These are phyloP conservation scores for Dendrolimus kikuchii DNA, from an alignment of 1,140 invertebrate genomes.

Conservation along the genomic window DNA sequence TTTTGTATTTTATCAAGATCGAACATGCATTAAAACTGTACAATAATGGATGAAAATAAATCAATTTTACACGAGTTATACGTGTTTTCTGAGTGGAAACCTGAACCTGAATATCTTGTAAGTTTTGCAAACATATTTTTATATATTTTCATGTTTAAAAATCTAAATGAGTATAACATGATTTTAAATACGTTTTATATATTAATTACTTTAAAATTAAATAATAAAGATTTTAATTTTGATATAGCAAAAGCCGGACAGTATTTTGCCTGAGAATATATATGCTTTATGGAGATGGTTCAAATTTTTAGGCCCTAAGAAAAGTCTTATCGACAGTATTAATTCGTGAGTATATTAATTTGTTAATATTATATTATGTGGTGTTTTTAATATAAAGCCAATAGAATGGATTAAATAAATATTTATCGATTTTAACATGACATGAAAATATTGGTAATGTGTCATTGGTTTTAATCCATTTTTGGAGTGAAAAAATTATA, in stretches of 20 bases:
- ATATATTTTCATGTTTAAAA: slow-evolving; percentile 1
- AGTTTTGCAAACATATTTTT: slow-evolving; percentile 15
- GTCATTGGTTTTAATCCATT: too few species aligned
- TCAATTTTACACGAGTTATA: slow-evolving; percentile 62
- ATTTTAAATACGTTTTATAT: too few species aligned
- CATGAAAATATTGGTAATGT: too few species aligned
- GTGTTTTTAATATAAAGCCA: too few species aligned
- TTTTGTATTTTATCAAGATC: too few species aligned
- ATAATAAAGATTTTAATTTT: slow-evolving; percentile 14
- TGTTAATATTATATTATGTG: too few species aligned
- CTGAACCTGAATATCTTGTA: slow-evolving; percentile 64
- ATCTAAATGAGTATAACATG: too few species aligned
- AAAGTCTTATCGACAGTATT: slow-evolving; percentile 53
- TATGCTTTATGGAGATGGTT: slow-evolving; percentile 55
- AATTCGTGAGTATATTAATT: slow-evolving; percentile 40
- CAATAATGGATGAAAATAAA: slow-evolving; percentile 43
- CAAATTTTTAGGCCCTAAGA: slow-evolving; percentile 60
- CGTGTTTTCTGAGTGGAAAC: slow-evolving; percentile 66
- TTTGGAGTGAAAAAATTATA: too few species aligned
- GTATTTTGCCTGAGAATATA: slow-evolving; percentile 59
- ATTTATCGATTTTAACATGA: too few species aligned
- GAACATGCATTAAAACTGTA: too few species aligned
- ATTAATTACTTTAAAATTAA: too few species aligned
- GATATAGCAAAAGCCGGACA: slow-evolving; percentile 66
- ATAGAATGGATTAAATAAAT: too few species aligned